These are phyloP conservation scores for Pycnomerus fuliginosus DNA, from an alignment of 2,888 invertebrate genomes.

Conservation along the genomic window DNA sequence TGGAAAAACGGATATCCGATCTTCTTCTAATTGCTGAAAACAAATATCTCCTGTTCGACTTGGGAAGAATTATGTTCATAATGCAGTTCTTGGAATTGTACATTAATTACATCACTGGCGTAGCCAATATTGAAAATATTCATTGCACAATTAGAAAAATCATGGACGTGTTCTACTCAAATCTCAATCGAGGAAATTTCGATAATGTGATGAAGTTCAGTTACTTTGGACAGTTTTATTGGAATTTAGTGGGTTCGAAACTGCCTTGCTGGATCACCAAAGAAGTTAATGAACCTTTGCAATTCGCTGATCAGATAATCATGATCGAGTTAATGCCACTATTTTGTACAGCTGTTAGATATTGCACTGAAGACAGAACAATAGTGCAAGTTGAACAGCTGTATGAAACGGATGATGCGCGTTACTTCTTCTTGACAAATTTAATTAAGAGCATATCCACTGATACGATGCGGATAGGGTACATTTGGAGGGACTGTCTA, in stretches of 20 bases:
- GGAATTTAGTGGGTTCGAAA: slow-evolving; percentile 42
- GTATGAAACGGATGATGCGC: no score
- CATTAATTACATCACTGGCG: slow-evolving; percentile 39
- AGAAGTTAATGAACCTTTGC: slow-evolving; percentile 17
- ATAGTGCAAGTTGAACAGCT: no score
- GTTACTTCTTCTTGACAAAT: slow-evolving; percentile 62
- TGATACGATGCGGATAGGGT: slow-evolving; percentile 57
- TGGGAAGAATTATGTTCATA: slow-evolving; percentile 52
- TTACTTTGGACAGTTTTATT: slow-evolving; percentile 48
- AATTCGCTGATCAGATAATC: slow-evolving; percentile 61
- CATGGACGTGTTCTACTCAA: slow-evolving; percentile 42
- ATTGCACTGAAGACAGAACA: slow-evolving; percentile 19
- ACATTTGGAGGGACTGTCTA: slow-evolving; percentile 45
- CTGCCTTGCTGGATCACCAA: slow-evolving; percentile 26
- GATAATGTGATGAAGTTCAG: slow-evolving; percentile 49
- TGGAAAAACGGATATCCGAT: slow-evolving; percentile 50
- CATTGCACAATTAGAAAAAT: slow-evolving; percentile 49
- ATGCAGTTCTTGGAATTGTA: slow-evolving; percentile 24
- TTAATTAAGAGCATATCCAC: slow-evolving; percentile 64
- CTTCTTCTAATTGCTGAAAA: slow-evolving; percentile 52
- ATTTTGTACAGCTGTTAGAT: slow-evolving; percentile 37
- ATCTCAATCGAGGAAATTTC: slow-evolving; percentile 46
- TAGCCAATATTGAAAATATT: slow-evolving; percentile 45
- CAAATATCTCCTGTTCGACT: slow-evolving; percentile 52
- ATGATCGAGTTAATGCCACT: slow-evolving; percentile 66